Evolutionary conservation across 2,113 vertebrate species (phyloP), one percentile per base, ranked within the genome.

Genomic region (Eolophus roseicapilla): DNA sequence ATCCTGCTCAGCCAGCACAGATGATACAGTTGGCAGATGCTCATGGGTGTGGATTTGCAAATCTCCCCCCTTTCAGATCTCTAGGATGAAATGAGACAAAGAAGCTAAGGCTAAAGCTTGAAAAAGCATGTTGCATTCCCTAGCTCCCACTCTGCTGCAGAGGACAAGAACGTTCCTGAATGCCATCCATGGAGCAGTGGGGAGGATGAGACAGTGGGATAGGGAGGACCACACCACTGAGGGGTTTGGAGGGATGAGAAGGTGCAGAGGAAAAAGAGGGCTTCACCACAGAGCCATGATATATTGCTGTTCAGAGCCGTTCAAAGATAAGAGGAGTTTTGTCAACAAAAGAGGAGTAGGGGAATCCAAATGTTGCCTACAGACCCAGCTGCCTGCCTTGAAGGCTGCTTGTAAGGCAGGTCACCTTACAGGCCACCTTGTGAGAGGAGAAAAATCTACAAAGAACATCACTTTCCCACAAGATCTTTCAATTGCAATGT

Each of bases 281-380:
- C 21, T 86, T 82, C 3, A 1, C 27, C 17, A 19, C 8, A 7
- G 43, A 91, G 16, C 21, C 23, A 23, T 14, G 16, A 4, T 21
- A 65, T 0, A 0, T 12, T 75, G 27, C 17, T 71, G 3, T 46
- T 91, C 47, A 92, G 50, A 63, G 27, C 17, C 68, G 3, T 37
- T 89, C 50, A 84, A 47, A 67, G 16, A 18, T 49, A 35, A 33
- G 55, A 75, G 28, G 6, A 7, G 31, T 31, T 77, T 59, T 6
- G 7, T 14, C 3, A 1, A n/a, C 2, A 2, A 76, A 82, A 82
- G 41, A 73, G 18, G 27, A 79, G 7, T 39, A 12, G 0, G 0
- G 20, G n/a, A 79, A 33, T 13, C 6, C 47, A 67, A 6, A 63
- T 17, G 15, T 3, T 82, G 35, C 37, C 44, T 65, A 31, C 2